A percentile compares a stretch with the other conserved stretches of the same genome.
Evolutionary conservation across 2,113 vertebrate species (phyloP).

Genomic region (Origma solitaria): DNA sequence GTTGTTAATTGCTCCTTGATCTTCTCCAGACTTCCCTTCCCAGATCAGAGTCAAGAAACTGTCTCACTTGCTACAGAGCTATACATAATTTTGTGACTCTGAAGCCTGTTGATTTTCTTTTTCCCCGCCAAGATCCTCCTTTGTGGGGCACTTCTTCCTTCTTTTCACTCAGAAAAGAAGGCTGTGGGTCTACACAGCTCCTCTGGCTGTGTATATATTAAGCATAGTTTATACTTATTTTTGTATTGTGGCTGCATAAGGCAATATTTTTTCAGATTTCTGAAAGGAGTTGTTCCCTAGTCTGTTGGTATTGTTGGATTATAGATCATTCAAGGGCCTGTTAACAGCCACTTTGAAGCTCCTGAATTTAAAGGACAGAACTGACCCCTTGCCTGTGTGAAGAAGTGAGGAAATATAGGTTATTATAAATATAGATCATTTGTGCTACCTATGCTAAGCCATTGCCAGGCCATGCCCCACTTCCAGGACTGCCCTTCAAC

Average conservation of each 20-base stretch:
- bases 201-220: background rate
- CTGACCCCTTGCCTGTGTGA: background rate
- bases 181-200: background rate
- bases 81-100: background rate
- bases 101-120: background rate
- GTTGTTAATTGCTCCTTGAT: constrained; percentile 27
- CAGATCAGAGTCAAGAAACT: constrained; percentile 4
- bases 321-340: background rate
- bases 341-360: background rate
- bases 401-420: background rate
- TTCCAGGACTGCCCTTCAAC: background rate
- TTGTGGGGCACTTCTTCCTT: background rate
- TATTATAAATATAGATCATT: background rate
- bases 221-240: background rate
- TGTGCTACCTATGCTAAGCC: background rate
- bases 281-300: background rate
- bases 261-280: background rate
- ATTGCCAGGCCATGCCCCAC: background rate
- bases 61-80: background rate
- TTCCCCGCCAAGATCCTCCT: background rate
- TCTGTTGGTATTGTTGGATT: background rate
- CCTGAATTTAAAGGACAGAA: background rate
- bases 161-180: background rate
- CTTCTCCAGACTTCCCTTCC: constrained; percentile 27
- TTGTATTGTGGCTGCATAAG: background rate